These are phyloP conservation scores for Hemicentrotus pulcherrimus DNA, from an alignment of 35 echinoderm and acorn worm genomes.

Conservation along the genomic window DNA sequence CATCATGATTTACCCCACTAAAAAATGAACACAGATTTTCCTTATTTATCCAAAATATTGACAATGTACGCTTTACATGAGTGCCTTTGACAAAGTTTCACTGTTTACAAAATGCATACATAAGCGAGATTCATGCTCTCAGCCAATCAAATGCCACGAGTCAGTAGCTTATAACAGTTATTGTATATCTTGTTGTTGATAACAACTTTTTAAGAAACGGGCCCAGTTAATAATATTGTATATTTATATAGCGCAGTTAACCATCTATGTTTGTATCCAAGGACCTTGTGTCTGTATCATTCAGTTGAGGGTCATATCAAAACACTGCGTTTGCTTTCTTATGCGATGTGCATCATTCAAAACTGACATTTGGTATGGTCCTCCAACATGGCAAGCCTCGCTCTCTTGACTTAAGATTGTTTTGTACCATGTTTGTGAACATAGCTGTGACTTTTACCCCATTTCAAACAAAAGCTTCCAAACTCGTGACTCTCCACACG, in stretches of 20 bases:
- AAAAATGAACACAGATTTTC: neutral
- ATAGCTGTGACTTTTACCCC: neutral
- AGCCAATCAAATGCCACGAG: no score
- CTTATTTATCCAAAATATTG: neutral
- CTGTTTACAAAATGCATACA: no score
- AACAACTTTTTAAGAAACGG: neutral
- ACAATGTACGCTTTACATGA: neutral
- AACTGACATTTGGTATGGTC: neutral
- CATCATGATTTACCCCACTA: neutral
- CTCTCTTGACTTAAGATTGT: neutral
- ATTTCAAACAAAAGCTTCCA: neutral
- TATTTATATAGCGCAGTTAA: neutral
- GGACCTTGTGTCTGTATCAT: neutral
- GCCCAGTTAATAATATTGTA: neutral
- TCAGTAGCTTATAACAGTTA: no score
- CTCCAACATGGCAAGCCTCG: no score
- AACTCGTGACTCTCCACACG: no score
- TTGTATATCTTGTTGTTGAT: no score
- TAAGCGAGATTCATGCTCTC: no score
- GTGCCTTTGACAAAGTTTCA: no score
- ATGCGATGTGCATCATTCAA: neutral
- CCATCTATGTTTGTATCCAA: neutral
- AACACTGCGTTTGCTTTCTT: no score
- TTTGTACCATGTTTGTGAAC: neutral
- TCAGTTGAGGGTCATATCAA: no score